Percentiles rank a stretch among this genome's conserved stretches.
Conservation (phyloP, 2,797 vertebrate species). For the Mormyrops boulengeri region DNA sequence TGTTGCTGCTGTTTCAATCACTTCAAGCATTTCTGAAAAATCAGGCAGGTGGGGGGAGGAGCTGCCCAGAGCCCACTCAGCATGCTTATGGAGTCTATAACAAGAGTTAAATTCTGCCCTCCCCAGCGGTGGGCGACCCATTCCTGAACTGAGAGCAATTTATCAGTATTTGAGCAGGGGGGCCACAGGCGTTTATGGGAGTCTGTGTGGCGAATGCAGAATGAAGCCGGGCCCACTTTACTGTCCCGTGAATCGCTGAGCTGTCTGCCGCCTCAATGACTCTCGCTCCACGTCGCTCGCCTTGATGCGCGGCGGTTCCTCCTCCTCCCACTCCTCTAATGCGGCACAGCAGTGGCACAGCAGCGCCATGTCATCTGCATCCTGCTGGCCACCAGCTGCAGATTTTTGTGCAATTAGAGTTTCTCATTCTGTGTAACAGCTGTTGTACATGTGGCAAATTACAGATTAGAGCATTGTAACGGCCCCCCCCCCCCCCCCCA, state of each 20-base stretch:
- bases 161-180: slow-evolving; percentile 25
- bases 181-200: slow-evolving; percentile 11
- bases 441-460: background rate
- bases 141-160: slow-evolving; percentile 32
- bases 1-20: slow-evolving; percentile 26
- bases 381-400: background rate
- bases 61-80: background rate
- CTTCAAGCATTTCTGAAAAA: slow-evolving; percentile 28
- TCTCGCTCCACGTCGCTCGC: background rate
- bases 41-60: background rate
- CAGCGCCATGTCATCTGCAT: background rate
- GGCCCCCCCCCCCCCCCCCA: slow-evolving; percentile 14
- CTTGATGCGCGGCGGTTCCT: background rate
- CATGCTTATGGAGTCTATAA: slow-evolving; percentile 34
- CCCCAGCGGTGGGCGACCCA: slow-evolving; percentile 30
- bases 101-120: slow-evolving; percentile 31
- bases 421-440: background rate
- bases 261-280: background rate
- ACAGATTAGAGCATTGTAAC: background rate
- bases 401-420: background rate
- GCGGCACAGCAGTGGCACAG: background rate
- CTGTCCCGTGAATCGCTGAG: background rate
- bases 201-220: slow-evolving; percentile 24
- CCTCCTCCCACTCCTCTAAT: background rate
- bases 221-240: background rate